Conservation (phyloP, 2,113 vertebrate genomes). For the Lanius ludovicianus region DNA sequence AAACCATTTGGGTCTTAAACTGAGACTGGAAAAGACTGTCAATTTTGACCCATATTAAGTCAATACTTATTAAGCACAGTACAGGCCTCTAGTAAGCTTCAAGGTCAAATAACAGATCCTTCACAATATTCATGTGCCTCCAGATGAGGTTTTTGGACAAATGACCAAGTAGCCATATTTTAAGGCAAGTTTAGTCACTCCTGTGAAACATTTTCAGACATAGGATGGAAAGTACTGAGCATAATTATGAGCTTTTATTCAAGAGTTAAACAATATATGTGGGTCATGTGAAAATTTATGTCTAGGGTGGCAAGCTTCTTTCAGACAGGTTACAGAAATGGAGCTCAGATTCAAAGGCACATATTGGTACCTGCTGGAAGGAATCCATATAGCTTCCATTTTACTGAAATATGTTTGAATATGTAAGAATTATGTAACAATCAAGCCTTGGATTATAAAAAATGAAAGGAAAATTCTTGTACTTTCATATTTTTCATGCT, state of each 20-base stretch:
- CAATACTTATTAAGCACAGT: background rate
- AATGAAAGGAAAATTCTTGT: background rate
- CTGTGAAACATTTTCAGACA: background rate
- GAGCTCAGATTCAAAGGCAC: background rate
- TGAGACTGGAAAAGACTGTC: background rate
- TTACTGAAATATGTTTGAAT: slow-evolving; percentile 72
- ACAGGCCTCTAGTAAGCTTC: background rate
- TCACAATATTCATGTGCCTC: background rate
- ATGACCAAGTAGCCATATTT: background rate
- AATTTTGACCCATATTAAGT: background rate
- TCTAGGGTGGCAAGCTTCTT: background rate
- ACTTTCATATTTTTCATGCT: background rate
- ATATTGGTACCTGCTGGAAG: slow-evolving; percentile 76
- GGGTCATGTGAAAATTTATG: background rate
- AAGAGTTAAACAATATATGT: background rate
- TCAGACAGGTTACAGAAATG: background rate
- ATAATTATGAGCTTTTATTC: background rate
- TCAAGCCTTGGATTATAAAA: background rate
- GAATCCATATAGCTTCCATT: slow-evolving; percentile 65
- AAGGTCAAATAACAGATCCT: background rate
- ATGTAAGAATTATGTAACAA: slow-evolving; percentile 72
- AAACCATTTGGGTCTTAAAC: background rate
- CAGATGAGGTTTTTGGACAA: background rate
- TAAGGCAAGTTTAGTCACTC: background rate
- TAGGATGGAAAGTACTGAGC: background rate